Conservation (phyloP, 2,888 invertebrate genomes). For the Amphipoea lucens region DNA sequence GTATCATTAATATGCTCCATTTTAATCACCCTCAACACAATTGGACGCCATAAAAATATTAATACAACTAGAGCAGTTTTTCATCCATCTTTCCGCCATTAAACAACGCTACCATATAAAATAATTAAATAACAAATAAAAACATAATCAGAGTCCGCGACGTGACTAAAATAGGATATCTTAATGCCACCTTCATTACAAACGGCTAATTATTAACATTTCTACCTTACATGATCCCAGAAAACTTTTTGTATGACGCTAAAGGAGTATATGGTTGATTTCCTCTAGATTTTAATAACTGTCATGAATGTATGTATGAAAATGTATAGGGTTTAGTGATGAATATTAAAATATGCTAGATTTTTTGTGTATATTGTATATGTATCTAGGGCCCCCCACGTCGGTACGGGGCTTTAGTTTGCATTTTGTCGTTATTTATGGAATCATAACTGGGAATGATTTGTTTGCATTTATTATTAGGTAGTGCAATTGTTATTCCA, state of each 20-base stretch:
- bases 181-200: slow-evolving; percentile 18
- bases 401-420: slow-evolving; percentile 27
- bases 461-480: slow-evolving; percentile 1
- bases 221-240: not conserved
- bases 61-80: slow-evolving; percentile 42
- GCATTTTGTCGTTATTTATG: slow-evolving; percentile 37
- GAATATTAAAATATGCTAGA: slow-evolving; percentile 52
- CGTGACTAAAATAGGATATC: slow-evolving; percentile 28
- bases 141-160: slow-evolving; percentile 31
- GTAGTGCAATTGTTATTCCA: too few relatives aligned
- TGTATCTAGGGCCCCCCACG: slow-evolving; percentile 47
- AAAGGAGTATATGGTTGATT: slow-evolving; percentile 47
- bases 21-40: slow-evolving; percentile 35
- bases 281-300: slow-evolving; percentile 53
- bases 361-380: slow-evolving; percentile 31
- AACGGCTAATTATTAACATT: slow-evolving; percentile 13
- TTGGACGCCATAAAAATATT: slow-evolving; percentile 45
- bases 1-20: slow-evolving; percentile 15
- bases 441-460: slow-evolving; percentile 30
- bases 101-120: slow-evolving; percentile 13
- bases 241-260: slow-evolving; percentile 42
- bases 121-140: slow-evolving; percentile 36
- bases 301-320: slow-evolving; percentile 59
- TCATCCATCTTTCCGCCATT: not conserved
- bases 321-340: slow-evolving; percentile 49